phyloP scores from a whole-genome alignment of 1,140 invertebrate species.

The Macrocentrus cingulum region DNA sequence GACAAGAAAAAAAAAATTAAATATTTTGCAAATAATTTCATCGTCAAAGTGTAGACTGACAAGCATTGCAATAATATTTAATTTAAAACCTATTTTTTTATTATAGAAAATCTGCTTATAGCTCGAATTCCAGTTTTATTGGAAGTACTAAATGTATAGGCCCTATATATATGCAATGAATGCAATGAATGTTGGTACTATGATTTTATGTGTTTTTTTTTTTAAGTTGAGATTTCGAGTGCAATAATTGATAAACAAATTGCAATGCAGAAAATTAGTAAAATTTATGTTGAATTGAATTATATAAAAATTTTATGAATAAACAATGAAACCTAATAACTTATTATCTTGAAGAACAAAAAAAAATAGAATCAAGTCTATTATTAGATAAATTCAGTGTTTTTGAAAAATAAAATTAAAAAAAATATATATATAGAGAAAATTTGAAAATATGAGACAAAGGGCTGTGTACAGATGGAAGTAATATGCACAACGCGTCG shows the following conservation, averaged over 20 bases:
- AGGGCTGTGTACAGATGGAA: constrained; percentile 56
- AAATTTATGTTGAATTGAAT: too few relatives aligned
- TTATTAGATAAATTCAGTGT: constrained; percentile 26
- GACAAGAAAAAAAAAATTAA: background rate
- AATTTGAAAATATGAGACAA: constrained; percentile 32
- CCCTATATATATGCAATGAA: background rate
- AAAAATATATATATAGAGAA: constrained; percentile 25
- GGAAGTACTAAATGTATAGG: constrained; percentile 40
- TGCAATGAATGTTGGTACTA: background rate
- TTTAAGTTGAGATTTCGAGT: too few relatives aligned
- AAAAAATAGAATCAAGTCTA: constrained; percentile 12
- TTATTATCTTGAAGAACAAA: constrained; percentile 8
- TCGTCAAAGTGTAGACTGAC: too few relatives aligned
- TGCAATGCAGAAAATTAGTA: too few relatives aligned
- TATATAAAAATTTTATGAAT: too few relatives aligned
- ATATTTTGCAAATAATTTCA: constrained; percentile 13
- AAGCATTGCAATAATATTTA: constrained; percentile 39
- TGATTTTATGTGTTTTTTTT: too few relatives aligned
- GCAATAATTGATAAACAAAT: too few relatives aligned
- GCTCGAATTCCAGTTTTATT: constrained; percentile 56
- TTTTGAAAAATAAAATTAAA: constrained; percentile 14
- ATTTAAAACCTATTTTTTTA: constrained; percentile 48
- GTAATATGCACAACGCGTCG: constrained; percentile 56
- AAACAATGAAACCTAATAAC: too few relatives aligned
- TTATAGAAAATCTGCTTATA: constrained; percentile 40